phyloP scores from a whole-genome alignment of 2,888 invertebrate genomes.

The Agrochola circellaris region DNA sequence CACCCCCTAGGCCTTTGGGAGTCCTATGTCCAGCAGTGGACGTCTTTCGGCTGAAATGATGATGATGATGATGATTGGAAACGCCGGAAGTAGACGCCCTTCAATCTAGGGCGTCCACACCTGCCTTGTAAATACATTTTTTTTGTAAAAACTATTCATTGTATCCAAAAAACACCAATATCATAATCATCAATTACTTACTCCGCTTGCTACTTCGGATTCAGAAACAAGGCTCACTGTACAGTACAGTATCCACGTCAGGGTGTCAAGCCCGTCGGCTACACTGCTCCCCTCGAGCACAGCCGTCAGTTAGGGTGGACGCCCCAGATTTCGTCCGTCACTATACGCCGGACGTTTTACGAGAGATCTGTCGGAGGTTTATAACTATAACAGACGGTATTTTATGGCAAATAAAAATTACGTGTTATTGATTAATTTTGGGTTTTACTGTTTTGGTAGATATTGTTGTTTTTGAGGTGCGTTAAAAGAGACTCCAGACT shows the following conservation, averaged over 20 bases:
- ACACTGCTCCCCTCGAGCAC: slow-evolving; percentile 16
- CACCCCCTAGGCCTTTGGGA: no score
- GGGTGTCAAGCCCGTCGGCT: slow-evolving; percentile 15
- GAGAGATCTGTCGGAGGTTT: slow-evolving; percentile 56
- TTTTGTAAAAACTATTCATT: no score
- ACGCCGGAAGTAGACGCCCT: no score
- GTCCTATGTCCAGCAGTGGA: no score
- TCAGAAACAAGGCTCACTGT: neutral
- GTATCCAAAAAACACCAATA: no score
- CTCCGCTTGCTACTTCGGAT: neutral
- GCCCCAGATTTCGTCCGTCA: slow-evolving; percentile 34
- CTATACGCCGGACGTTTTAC: slow-evolving; percentile 39
- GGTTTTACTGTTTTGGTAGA: slow-evolving; percentile 22
- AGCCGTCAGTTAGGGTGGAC: slow-evolving; percentile 19
- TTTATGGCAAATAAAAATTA: slow-evolving; percentile 63
- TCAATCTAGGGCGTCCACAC: no score
- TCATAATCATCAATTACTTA: no score
- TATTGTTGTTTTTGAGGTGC: neutral
- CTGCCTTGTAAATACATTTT: no score
- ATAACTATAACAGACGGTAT: slow-evolving; percentile 65
- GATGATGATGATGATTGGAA: no score
- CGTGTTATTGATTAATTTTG: slow-evolving; percentile 42
- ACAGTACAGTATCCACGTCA: slow-evolving; percentile 8
- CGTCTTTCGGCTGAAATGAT: no score
- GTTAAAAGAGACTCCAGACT: no score